Percentiles rank a stretch among this genome's conserved stretches.
These are phyloP conservation scores for Paralichthys olivaceus DNA, from an alignment of 2,113 vertebrate species.

Conservation along the genomic window DNA sequence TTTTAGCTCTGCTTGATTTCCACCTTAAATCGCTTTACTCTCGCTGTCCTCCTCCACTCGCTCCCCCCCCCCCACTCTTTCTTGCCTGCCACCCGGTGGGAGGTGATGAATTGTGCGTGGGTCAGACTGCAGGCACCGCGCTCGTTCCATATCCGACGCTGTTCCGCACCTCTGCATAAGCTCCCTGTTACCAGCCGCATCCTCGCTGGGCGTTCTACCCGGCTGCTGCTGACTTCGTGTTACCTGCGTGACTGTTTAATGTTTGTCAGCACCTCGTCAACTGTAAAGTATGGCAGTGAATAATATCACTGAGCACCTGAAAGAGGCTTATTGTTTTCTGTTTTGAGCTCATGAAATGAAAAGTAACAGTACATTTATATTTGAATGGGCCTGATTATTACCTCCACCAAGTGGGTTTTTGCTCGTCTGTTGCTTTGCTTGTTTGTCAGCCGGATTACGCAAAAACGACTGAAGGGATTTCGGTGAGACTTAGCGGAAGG, in stretches of 20 bases:
- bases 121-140: constrained; percentile 58
- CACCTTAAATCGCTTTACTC: constrained; percentile 37
- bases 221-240: neutral
- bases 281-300: neutral
- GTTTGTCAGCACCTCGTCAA: neutral
- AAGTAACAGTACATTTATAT: no score
- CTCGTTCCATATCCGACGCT: constrained; percentile 47
- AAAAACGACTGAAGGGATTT: no score
- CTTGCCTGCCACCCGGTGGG: constrained; percentile 61
- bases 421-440: no score
- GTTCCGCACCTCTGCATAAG: constrained; percentile 53
- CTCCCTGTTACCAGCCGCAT: neutral
- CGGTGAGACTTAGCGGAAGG: no score
- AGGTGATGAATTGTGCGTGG: constrained; percentile 75
- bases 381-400: no score
- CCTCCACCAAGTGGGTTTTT: no score
- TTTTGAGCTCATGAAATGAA: no score
- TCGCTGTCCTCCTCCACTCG: constrained; percentile 15
- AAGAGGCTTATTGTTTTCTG: neutral
- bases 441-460: no score
- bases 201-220: fast-evolving
- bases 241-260: constrained; percentile 11
- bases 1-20: constrained; percentile 40
- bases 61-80: constrained; percentile 23
- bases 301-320: no score